Percentiles rank a stretch among this genome's conserved stretches.
These are phyloP conservation scores for Pristionchus japonicus DNA, from an alignment of 2,888 invertebrate species.

Conservation along the genomic window DNA sequence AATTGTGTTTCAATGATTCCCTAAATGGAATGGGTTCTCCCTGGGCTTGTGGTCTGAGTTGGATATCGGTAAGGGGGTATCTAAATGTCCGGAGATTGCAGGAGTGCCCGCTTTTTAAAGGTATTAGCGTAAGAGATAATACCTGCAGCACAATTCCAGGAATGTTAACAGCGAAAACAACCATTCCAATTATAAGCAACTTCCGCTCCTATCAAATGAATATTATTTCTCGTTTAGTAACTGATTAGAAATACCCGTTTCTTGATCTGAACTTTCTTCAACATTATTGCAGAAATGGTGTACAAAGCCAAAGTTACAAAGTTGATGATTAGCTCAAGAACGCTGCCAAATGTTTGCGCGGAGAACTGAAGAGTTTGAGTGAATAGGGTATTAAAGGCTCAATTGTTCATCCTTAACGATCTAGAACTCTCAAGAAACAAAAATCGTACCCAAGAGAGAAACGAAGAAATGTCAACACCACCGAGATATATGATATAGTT, in stretches of 20 bases:
- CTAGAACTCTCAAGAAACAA: no score
- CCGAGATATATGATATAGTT: not conserved
- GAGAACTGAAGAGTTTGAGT: not conserved
- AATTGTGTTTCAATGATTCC: no score
- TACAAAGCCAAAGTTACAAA: not conserved
- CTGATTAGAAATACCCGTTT: not conserved
- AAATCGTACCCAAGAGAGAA: no score
- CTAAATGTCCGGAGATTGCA: not conserved
- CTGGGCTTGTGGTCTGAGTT: no score
- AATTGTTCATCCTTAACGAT: no score
- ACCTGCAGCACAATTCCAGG: not conserved
- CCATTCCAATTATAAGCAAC: not conserved
- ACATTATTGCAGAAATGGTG: not conserved
- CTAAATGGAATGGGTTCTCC: no score
- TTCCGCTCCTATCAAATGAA: not conserved
- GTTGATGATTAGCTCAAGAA: not conserved
- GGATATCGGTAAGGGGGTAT: no score
- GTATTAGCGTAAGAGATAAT: not conserved
- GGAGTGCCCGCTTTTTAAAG: not conserved
- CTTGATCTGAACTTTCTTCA: not conserved
- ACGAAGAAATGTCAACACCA: not conserved
- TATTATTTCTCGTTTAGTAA: not conserved
- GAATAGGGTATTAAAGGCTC: no score
- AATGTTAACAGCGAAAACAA: not conserved
- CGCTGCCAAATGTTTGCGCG: not conserved